Conservation (phyloP, 2,888 invertebrate species). For the Lingula anatina region DNA sequence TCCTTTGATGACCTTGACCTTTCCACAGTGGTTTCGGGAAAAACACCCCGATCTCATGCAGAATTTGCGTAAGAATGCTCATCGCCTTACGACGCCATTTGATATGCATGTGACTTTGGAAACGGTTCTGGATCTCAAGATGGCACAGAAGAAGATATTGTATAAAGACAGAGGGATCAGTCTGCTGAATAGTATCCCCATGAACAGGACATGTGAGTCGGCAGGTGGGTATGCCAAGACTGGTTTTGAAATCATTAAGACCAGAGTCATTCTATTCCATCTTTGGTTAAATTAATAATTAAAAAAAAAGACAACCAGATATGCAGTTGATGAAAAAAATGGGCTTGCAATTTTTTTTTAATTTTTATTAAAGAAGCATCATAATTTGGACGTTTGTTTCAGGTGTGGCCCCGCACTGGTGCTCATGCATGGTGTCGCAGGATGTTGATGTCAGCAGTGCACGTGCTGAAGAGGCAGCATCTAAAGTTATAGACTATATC, state of each 20-base stretch:
- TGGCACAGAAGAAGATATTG: conserved; percentile 2
- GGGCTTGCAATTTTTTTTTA: too few species aligned
- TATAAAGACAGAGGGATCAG: conserved; percentile 25
- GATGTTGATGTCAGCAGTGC: conserved; percentile 16
- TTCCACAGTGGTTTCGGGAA: conserved; percentile 29
- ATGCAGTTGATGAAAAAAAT: too few species aligned
- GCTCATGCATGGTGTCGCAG: conserved; percentile 32
- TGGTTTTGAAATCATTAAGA: too few species aligned
- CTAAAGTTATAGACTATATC: conserved; percentile 19
- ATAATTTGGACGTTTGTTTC: too few species aligned
- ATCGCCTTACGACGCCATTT: conserved; percentile 37
- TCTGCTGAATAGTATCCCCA: conserved; percentile 28
- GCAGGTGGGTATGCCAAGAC: too few species aligned
- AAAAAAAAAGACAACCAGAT: too few species aligned
- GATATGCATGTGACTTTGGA: conserved; percentile 40
- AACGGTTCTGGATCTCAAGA: conserved; percentile 35
- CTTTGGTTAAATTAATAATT: too few species aligned
- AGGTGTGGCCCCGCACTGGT: conserved; percentile 41
- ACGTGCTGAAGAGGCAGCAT: conserved; percentile 20
- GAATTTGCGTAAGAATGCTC: conserved; percentile 27
- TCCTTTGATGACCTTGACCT: conserved; percentile 38
- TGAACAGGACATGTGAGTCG: conserved; percentile 31
- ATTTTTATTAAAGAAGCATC: too few species aligned
- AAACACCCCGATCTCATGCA: conserved; percentile 17
- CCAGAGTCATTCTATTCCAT: too few species aligned